A percentile compares a stretch with the other conserved stretches of the same genome.
These are phyloP conservation scores for Holothuria scabra DNA, from an alignment of 53 echinoderm and acorn worm genomes.

Conservation along the genomic window DNA sequence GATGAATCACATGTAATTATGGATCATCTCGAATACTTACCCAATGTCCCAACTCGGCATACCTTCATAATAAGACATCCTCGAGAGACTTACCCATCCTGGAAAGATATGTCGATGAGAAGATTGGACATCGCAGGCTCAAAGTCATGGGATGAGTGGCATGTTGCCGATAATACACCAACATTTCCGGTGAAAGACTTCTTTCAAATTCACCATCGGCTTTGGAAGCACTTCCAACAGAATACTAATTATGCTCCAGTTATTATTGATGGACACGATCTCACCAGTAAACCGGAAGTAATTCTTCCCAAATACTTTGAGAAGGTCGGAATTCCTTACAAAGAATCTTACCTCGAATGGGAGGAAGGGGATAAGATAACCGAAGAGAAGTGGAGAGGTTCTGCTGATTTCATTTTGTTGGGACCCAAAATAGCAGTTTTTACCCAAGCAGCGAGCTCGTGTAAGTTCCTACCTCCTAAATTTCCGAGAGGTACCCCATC, in stretches of 20 bases:
- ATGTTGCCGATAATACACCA: not conserved
- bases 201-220: conserved; percentile 9
- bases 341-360: too few species aligned
- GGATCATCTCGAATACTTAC: conserved; percentile 6
- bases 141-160: conserved; percentile 26
- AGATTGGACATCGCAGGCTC: not conserved
- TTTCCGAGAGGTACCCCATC: not conserved
- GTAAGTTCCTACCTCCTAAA: not conserved
- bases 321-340: too few species aligned
- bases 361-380: too few species aligned
- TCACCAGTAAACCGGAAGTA: conserved; percentile 25
- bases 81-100: conserved; percentile 11
- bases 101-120: not conserved
- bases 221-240: conserved; percentile 26
- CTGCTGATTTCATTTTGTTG: too few species aligned
- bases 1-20: conserved; percentile 8
- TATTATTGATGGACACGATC: conserved; percentile 33
- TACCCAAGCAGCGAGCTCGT: not conserved
- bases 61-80: conserved; percentile 25
- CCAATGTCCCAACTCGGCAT: not conserved
- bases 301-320: not conserved
- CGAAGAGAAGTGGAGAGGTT: too few species aligned
- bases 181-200: not conserved
- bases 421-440: too few species aligned
- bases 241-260: not conserved